Percentiles rank a stretch among this genome's conserved stretches.
phyloP scores from a whole-genome alignment of 1,140 invertebrate species.

The Microplitis demolitor region DNA sequence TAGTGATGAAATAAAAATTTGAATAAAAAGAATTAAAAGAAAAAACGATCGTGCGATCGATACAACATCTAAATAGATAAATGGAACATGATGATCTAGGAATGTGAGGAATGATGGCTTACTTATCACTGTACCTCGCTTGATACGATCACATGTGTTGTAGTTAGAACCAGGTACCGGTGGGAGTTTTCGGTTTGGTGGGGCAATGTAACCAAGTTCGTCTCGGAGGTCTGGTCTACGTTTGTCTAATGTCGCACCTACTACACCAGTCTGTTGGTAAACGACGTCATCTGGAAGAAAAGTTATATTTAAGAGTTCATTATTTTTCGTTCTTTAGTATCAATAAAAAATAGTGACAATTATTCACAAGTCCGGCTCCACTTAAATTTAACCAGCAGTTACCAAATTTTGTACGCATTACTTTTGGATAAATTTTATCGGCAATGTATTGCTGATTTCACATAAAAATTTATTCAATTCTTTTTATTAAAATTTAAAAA shows the following conservation, averaged over 20 bases:
- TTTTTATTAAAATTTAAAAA: too few species aligned
- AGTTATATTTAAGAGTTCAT: background rate
- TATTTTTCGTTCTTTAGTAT: too few species aligned
- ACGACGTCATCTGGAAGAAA: constrained; percentile 79
- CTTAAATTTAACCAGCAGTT: too few species aligned
- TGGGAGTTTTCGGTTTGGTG: constrained; percentile 87
- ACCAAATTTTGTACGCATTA: too few species aligned
- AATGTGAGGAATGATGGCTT: constrained; percentile 65
- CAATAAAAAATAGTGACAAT: too few species aligned
- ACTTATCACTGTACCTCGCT: constrained; percentile 89
- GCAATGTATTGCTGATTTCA: too few species aligned
- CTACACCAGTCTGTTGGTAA: constrained; percentile 80
- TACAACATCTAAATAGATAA: constrained; percentile 33
- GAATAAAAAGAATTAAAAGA: constrained; percentile 21
- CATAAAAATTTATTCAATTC: too few species aligned
- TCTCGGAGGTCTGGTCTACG: constrained; percentile 81
- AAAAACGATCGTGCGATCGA: constrained; percentile 33
- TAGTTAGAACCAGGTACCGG: constrained; percentile 91
- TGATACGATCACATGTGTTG: constrained; percentile 91
- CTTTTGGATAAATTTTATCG: too few species aligned
- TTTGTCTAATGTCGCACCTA: constrained; percentile 82
- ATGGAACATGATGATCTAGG: constrained; percentile 33
- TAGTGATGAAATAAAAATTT: background rate
- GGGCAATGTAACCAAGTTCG: constrained; percentile 90
- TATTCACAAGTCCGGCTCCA: too few species aligned